Base-by-base conservation (phyloP, 2,888 invertebrate genomes). In the Aradus depressus region DNA sequence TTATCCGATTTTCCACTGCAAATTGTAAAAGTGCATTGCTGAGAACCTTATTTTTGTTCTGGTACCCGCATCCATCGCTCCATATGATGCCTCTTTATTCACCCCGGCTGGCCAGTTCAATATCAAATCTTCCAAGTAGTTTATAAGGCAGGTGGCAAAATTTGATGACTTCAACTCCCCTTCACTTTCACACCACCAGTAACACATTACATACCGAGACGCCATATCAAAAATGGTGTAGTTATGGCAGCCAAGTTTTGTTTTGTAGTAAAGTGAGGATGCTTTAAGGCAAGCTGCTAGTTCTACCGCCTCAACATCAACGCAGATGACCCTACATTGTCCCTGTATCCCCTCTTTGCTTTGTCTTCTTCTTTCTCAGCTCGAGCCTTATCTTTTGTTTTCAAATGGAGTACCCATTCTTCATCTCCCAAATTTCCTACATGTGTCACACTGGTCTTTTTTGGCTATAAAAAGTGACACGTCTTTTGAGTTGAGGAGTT, bases 61-160 rank as follows among this genome's bases (percentile, higher is more conserved):
- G 48, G 19, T 44, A 44, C 14, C 26, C 23, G 39, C 48, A 48
- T 8, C 48, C 39, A 31, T 48, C 48, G 8, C 38, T 38, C 25
- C 14, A 48, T 14, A 48, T 19, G 18, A 48, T n/a, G n/a, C n/a
- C n/a, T n/a, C n/a, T n/a, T n/a, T n/a, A n/a, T n/a, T 16, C 19
- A 48, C 48, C 21, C 25, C 37, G 23, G 14, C n/a, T 16, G 16
- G n/a, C 10, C 14, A 37, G n/a, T 42, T 25, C 23, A 3, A 25
- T 8, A 49, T 19, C 6, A 49, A 28, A 6, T 23, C 8, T 41
- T 42, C 41, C 12, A 49, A 10, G 28, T 49, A 22, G 16, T 18
- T 12, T 2, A 42, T 18, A n/a, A 42, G 25, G 21, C 39, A 49
- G 18, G 49, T 38, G 14, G 48, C 48, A 19, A 48, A 48, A n/a